Evolutionary conservation across 53 echinoderm and acorn worm genomes (phyloP).

Genomic region (Holothuria scabra): DNA sequence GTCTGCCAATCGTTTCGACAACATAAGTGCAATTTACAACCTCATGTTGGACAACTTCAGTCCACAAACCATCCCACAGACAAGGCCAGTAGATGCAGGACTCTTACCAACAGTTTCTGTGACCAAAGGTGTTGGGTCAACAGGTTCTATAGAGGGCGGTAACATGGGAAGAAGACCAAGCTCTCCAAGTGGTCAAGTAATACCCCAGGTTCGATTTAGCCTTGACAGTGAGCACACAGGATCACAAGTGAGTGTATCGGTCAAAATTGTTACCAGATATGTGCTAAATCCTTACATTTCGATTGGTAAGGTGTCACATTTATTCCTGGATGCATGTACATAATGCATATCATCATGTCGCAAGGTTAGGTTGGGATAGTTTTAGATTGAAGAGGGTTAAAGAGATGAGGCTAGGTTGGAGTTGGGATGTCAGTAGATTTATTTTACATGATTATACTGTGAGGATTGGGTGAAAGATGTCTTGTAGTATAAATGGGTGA

Average conservation of each 20-base stretch:
- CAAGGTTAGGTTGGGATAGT: no score
- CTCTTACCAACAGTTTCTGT: slow-evolving; percentile 36
- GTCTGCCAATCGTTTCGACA: slow-evolving; percentile 85
- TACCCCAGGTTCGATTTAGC: slow-evolving; percentile 89
- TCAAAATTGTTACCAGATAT: no score
- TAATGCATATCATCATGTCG: no score
- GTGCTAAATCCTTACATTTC: no score
- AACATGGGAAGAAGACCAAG: slow-evolving; percentile 21
- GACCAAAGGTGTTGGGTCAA: slow-evolving; percentile 33
- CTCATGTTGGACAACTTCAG: slow-evolving; percentile 74
- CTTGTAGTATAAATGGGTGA: no score
- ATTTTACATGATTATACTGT: no score
- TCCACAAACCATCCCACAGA: slow-evolving; percentile 11
- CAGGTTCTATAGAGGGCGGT: slow-evolving; percentile 34
- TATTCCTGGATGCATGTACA: no score
- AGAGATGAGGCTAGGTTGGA: no score
- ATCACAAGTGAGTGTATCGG: slow-evolving; percentile 53
- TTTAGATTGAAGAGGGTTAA: no score
- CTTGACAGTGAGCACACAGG: slow-evolving; percentile 82
- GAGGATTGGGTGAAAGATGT: no score
- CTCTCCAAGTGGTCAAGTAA: slow-evolving; percentile 44
- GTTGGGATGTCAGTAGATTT: no score
- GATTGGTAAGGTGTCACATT: no score
- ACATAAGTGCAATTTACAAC: slow-evolving; percentile 97
- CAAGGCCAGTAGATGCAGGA: slow-evolving; percentile 37